Evolutionary conservation across 2,113 vertebrate species (phyloP), one percentile per base, ranked within the genome.

Genomic region (Dendropsophus ebraccatus): DNA sequence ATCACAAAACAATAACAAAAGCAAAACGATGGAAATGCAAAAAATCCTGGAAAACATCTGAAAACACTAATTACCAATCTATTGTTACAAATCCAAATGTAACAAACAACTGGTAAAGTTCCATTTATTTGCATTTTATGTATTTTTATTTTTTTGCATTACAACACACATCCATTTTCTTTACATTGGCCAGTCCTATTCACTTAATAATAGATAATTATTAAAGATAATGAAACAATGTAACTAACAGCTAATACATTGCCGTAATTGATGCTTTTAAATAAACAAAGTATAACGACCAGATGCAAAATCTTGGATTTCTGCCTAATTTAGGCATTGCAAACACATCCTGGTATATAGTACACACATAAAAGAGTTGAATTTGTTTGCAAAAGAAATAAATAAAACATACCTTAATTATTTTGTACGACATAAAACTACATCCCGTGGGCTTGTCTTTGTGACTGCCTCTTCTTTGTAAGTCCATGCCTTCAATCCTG

Each of bases 371-470:
- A 75, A 76, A 76, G 5, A 77, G 28, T 32, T 77, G 37, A 47
- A n/a, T 60, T 54, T 54, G 2, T 54, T 54, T 30, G 30, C 3
- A 3, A 41, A 41, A 41, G 8, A 3, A 41, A 5, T 5, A 41
- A 41, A 41, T 41, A 41, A 41, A 41, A 41, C 19, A 50, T 94
- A 93, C 92, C 92, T 95, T 87, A 47, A 92, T 89, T 8, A 87
- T 50, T 81, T 92, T 90, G 90, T 89, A 90, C 83, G 90, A 92
- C 93, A 90, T 90, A 92, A 89, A 92, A 94, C 92, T 94, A 85
- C 88, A 88, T 90, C 88, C 91, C 89, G 91, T 88, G 93, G 93
- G 90, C 93, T 90, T 93, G 89, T 92, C 85, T 72, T 92, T 89
- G 88, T 89, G 69, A 87, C 92, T 92, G 88, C 89, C 14, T 79